Base-by-base conservation (phyloP, 2,888 invertebrate species). In the Germaria angustata region DNA sequence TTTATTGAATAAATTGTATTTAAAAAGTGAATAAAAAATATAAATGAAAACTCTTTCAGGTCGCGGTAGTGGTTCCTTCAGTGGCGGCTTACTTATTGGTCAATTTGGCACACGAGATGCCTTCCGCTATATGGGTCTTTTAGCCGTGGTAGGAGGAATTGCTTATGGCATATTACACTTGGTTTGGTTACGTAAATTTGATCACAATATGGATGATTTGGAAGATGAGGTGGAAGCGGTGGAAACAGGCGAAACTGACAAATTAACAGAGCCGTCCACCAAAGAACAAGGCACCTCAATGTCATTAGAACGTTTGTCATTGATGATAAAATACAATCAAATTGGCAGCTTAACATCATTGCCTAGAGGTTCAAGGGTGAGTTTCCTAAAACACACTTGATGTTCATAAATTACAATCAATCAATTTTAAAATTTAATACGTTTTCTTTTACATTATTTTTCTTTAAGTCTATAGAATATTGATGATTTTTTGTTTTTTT, bases 21-120 rank as follows among this genome's bases (percentile, higher is more conserved):
- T 28, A 22, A 39, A 20, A n/a, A n/a, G n/a, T n/a, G n/a, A n/a
- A n/a, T n/a, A n/a, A n/a, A 22, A 34, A 34, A 34, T 9, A 34
- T 5, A 11, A 32, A 46, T 22, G 0, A 34, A 15, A 22, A 22
- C 15, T 28, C 22, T 55, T 77, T 13, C 7, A 91, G 95, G 96
- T 5, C 93, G 95, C 85, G 96, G 96, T 36, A 95, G 95, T 87
- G 96, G 96, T 20, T 95, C 95, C 87, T 96, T 96, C 84, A 93
- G 95, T 7, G 96, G 96, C 20, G 96, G 96, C 51, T 92, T 95
- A 15, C 92, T 96, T 11, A 96, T 96, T 84, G 95, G 95, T 0
- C 94, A 94, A 66, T 92, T 95, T 51, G 96, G 95, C 0, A 96
- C 95, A 6, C 92, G 96, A 76, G 94, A 95, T 87, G 94, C 95